Percentiles rank a stretch among this genome's conserved stretches.
Evolutionary conservation across 2,888 invertebrate species (phyloP).

Genomic region (Scaeva pyrastri): DNA sequence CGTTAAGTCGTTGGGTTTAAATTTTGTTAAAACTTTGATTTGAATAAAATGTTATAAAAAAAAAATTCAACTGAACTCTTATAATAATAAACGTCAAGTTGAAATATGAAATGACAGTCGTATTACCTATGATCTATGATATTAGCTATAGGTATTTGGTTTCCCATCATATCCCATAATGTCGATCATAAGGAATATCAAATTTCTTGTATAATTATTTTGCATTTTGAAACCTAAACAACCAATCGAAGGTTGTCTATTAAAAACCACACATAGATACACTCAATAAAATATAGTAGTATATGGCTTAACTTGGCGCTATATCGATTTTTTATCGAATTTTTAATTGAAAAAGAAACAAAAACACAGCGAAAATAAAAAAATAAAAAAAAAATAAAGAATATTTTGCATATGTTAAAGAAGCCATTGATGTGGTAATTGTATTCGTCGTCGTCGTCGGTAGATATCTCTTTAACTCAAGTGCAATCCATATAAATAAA

Average conservation of each 20-base stretch:
- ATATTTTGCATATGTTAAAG: conserved; percentile 32
- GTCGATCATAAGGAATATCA: no score
- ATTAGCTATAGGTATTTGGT: no score
- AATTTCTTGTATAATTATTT: no score
- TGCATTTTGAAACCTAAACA: conserved; percentile 1
- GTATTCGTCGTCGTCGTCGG: no score
- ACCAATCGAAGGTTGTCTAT: conserved; percentile 56
- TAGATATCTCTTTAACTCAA: conserved; percentile 49
- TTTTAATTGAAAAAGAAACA: conserved; percentile 21
- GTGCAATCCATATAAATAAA: conserved; percentile 39
- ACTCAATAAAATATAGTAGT: neutral
- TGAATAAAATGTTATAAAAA: no score
- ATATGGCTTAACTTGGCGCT: conserved; percentile 23
- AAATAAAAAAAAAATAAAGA: conserved; percentile 7
- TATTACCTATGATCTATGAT: no score
- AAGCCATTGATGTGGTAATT: conserved; percentile 67
- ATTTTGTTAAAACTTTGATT: no score
- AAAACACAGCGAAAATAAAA: neutral
- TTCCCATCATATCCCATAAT: no score
- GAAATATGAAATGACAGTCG: no score
- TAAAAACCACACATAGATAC: conserved; percentile 5
- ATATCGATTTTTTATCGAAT: conserved; percentile 39
- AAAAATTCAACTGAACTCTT: no score
- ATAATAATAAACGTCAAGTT: no score
- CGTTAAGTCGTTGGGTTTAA: no score